Percentiles rank a stretch among this genome's conserved stretches.
Conservation (phyloP, 2,113 vertebrate species). For the Prinia subflava region DNA sequence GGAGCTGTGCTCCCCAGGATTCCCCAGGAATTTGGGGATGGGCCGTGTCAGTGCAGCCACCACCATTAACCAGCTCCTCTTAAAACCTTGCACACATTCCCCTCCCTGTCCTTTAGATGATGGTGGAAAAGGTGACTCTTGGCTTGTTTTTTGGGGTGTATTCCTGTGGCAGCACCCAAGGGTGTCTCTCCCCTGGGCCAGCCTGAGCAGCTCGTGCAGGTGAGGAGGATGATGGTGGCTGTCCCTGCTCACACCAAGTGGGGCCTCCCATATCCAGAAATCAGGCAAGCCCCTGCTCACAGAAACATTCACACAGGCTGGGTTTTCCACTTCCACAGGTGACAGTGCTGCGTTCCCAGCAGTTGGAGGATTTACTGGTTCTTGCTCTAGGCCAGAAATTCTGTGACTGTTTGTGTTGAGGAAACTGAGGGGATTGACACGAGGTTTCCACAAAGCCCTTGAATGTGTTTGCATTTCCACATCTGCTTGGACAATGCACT, state of each 20-base stretch:
- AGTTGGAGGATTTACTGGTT: neutral
- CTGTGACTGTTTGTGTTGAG: neutral
- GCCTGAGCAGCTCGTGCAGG: neutral
- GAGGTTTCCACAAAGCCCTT: constrained; percentile 20
- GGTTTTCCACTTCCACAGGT: neutral
- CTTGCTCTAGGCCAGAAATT: neutral
- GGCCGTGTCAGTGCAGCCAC: neutral
- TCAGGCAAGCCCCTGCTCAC: neutral
- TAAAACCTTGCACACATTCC: neutral
- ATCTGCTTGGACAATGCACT: neutral
- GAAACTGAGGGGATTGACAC: neutral
- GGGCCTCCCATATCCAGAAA: neutral
- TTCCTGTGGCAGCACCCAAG: neutral
- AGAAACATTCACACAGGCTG: neutral
- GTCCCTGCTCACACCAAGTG: neutral
- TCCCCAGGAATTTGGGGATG: neutral
- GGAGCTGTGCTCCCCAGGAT: accelerated
- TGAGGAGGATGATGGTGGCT: neutral
- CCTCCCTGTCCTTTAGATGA: neutral
- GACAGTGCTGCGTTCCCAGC: neutral
- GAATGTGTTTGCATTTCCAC: constrained; percentile 28
- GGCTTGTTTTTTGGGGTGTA: neutral
- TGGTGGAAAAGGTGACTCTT: neutral
- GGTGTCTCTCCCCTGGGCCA: neutral
- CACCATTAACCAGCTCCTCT: neutral